A percentile compares a stretch with the other conserved stretches of the same genome.
phyloP scores from a whole-genome alignment of 2,888 invertebrate genomes.

The Digitonthophagus gazella region DNA sequence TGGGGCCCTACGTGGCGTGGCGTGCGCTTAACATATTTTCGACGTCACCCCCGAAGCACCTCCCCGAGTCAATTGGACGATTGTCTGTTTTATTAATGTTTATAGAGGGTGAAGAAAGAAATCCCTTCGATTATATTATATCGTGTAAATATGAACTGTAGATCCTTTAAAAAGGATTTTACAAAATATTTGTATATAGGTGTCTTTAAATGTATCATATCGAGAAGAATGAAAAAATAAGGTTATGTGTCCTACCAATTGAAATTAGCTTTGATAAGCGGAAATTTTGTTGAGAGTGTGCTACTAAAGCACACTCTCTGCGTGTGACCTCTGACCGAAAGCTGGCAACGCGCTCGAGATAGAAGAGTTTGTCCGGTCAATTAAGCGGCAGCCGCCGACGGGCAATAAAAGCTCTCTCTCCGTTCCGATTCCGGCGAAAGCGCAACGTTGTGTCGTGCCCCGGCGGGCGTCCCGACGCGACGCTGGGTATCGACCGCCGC shows the following conservation, averaged over 20 bases:
- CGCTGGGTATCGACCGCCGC: not conserved
- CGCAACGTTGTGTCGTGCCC: not conserved
- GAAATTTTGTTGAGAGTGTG: not conserved
- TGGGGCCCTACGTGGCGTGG: not conserved
- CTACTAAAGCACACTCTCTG: not conserved
- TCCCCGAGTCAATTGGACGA: conserved; percentile 10
- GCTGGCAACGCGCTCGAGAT: no score
- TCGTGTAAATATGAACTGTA: no score
- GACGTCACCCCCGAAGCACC: conserved; percentile 11
- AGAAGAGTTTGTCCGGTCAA: not conserved
- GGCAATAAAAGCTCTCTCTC: not conserved
- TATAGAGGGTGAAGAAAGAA: conserved; percentile 8
- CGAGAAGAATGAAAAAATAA: no score
- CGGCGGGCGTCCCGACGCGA: not conserved
- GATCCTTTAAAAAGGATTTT: no score
- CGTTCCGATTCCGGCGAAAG: not conserved
- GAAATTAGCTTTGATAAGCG: not conserved
- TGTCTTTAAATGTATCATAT: not conserved
- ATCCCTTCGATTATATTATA: no score
- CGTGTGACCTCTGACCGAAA: not conserved
- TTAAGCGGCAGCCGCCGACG: not conserved
- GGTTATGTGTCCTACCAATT: no score
- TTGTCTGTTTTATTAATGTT: conserved; percentile 5
- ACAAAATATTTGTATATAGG: no score
- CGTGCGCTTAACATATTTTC: not conserved